Evolutionary conservation across 2,888 invertebrate species (phyloP).

Genomic region (Zygaena filipendulae): DNA sequence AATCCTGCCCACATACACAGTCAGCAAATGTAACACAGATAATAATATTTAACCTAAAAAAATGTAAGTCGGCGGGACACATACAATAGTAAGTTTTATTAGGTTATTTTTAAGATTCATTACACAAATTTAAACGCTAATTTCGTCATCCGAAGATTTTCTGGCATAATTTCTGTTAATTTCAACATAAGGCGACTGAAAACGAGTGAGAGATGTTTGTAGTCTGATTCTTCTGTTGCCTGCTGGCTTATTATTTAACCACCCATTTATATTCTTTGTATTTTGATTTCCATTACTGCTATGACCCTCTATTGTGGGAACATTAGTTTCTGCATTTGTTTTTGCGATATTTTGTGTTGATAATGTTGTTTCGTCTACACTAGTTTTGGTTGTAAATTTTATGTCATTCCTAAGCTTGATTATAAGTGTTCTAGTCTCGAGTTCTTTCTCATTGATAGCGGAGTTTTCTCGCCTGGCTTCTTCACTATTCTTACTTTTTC

Average conservation of each 20-base stretch:
- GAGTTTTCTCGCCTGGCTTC: too few species aligned
- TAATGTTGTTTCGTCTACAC: slow-evolving; percentile 6
- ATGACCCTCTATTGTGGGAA: slow-evolving; percentile 54
- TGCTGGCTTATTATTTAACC: slow-evolving; percentile 29
- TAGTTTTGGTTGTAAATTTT: slow-evolving; percentile 20
- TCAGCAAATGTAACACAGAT: too few species aligned
- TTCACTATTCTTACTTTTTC: too few species aligned
- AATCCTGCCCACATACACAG: too few species aligned
- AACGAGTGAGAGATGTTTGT: slow-evolving; percentile 33
- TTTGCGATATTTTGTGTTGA: slow-evolving; percentile 10
- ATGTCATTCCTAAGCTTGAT: slow-evolving; percentile 35
- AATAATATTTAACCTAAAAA: too few species aligned
- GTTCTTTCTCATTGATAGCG: slow-evolving; percentile 12
- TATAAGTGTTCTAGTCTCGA: slow-evolving; percentile 25
- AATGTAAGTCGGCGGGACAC: too few species aligned
- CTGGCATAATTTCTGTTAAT: slow-evolving; percentile 40
- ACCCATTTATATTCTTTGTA: slow-evolving; percentile 25
- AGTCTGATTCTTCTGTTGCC: slow-evolving; percentile 36
- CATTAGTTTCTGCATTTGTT: slow-evolving; percentile 30
- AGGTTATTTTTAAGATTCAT: too few species aligned
- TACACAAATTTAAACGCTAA: too few species aligned
- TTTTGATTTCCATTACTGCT: slow-evolving; percentile 40
- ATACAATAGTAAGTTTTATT: too few species aligned
- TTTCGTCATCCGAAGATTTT: slow-evolving; percentile 10
- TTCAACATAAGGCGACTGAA: slow-evolving; percentile 48